Percentiles rank a stretch among this genome's conserved stretches.
These are phyloP conservation scores for Brachirus orientalis DNA, from an alignment of 2,113 vertebrate genomes.

Conservation along the genomic window DNA sequence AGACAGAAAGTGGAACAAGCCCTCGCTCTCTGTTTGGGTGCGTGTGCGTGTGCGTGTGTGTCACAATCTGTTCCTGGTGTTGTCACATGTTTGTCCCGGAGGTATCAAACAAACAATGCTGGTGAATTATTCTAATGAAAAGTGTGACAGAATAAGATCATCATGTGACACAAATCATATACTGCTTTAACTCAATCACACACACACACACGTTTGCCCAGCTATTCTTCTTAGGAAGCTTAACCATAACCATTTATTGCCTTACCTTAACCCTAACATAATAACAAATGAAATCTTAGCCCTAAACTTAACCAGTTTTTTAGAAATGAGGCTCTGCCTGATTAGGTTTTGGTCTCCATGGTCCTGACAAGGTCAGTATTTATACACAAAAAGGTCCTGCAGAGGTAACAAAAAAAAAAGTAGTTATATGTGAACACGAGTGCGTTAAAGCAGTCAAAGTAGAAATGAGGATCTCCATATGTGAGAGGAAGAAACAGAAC, in stretches of 20 bases:
- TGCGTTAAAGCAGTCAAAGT: constrained; percentile 6
- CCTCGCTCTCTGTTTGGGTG: not conserved
- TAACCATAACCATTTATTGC: too few relatives aligned
- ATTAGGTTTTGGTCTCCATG: too few relatives aligned
- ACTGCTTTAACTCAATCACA: too few relatives aligned
- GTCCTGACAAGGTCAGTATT: too few relatives aligned
- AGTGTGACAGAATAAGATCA: constrained; percentile 7
- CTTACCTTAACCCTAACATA: too few relatives aligned
- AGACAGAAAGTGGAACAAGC: not conserved
- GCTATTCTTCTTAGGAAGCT: too few relatives aligned
- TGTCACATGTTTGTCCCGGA: constrained; percentile 26
- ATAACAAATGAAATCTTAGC: too few relatives aligned
- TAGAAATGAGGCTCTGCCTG: too few relatives aligned
- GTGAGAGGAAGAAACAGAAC: constrained; percentile 54
- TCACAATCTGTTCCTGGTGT: too few relatives aligned
- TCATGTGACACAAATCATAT: constrained; percentile 44
- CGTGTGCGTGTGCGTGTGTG: constrained; percentile 3
- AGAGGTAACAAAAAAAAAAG: too few relatives aligned
- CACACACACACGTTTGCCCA: constrained; percentile 1
- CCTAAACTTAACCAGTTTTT: too few relatives aligned
- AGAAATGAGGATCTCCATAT: constrained; percentile 6
- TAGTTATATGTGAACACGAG: not conserved
- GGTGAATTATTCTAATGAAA: constrained; percentile 21
- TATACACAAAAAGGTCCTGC: too few relatives aligned
- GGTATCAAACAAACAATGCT: constrained; percentile 20